Evolutionary conservation across 2,113 vertebrate genomes (phyloP).

Genomic region (Balaeniceps rex): DNA sequence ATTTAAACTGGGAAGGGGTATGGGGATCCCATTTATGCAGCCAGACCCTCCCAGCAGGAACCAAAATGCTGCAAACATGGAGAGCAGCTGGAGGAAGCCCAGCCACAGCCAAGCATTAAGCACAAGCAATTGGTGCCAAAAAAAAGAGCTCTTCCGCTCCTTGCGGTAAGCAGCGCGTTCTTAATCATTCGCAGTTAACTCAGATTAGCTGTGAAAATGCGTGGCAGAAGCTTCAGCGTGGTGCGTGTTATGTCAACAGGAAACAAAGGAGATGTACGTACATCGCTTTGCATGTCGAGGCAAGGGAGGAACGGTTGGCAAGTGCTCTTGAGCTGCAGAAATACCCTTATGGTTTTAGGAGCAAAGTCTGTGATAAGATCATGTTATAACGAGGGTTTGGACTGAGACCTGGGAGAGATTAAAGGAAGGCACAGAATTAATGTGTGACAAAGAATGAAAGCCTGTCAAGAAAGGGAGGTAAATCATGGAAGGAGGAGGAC

Average conservation of each 20-base stretch:
- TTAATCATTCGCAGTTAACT: not conserved
- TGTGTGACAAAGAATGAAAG: not conserved
- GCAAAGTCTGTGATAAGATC: not conserved
- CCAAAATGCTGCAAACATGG: not conserved
- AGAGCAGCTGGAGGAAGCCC: not conserved
- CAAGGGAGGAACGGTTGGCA: not conserved
- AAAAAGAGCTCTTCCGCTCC: not conserved
- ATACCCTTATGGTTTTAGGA: not conserved
- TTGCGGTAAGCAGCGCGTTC: not conserved
- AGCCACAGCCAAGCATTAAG: fast-evolving
- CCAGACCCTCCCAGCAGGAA: not conserved
- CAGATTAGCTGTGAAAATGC: not conserved
- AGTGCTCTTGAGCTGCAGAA: not conserved
- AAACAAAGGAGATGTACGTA: not conserved
- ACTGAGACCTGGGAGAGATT: not conserved
- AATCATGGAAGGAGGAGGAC: constrained; percentile 28
- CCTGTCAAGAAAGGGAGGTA: constrained; percentile 3
- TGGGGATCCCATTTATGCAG: not conserved
- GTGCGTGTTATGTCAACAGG: not conserved
- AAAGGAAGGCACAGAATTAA: not conserved
- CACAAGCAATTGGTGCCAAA: not conserved
- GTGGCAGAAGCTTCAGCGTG: not conserved
- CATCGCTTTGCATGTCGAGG: not conserved
- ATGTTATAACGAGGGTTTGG: not conserved
- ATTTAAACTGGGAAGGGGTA: not conserved